Evolutionary conservation across 2,888 invertebrate species (phyloP), one percentile per base, ranked within the genome.

Genomic region (Parnassius glacialis): DNA sequence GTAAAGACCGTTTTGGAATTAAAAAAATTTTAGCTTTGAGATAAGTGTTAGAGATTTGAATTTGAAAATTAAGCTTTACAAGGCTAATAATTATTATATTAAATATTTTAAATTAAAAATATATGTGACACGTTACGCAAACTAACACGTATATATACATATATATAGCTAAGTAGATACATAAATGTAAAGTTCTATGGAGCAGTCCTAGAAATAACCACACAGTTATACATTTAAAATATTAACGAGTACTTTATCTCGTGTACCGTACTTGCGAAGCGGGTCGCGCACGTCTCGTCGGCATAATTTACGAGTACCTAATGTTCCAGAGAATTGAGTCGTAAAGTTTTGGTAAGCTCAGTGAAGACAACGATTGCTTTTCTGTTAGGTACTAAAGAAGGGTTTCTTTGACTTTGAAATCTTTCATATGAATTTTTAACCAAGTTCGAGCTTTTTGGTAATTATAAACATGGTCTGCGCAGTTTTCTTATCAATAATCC

Each of bases 271-370:
- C 57, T 51, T 58, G 48, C n/a, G 53, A 62, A 58, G 58, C 53
- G 57, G 62, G 57, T 57, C 57, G 62, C 44, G 53, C 58, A 62
- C 58, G 58, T 62, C 50, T 53, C 52, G 57, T 53, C 57, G 62
- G 54, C 48, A 62, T 54, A 57, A 58, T 62, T 62, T 62, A 62
- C 58, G 58, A 50, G 13, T 43, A 48, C 57, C 58, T 62, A 62
- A 65, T 59, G 56, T 59, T 12, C 56, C 55, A 59, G 50, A 41
- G 59, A 59, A 48, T 62, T 34, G 47, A 50, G 55, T 56, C 56
- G 58, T 59, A 52, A 59, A 59, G 45, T 56, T 55, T 55, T 50
- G 52, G 45, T 57, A 59, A 57, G 63, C 58, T 61, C 53, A 44
- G 59, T 44, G 52, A 48, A 34, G 50, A 55, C 52, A 61, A 64